Percentiles rank a stretch among this genome's conserved stretches.
Conservation (phyloP, 2,888 invertebrate genomes). For the Spodoptera littoralis region DNA sequence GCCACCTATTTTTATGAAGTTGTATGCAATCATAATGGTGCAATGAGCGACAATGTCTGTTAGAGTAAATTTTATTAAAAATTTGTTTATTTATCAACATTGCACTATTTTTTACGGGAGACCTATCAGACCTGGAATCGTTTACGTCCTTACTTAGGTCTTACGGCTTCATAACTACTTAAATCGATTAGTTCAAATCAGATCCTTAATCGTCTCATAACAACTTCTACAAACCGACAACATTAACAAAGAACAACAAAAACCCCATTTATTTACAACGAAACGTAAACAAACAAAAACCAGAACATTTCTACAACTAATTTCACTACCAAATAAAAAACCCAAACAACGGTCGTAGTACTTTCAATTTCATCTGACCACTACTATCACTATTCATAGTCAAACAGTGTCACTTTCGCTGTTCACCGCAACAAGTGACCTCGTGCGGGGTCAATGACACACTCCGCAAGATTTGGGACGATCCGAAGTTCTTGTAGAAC, state of each 20-base stretch:
- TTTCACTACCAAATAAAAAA: conserved; percentile 5
- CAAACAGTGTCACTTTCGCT: conserved; percentile 55
- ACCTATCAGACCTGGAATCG: too few species aligned
- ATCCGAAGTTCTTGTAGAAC: conserved; percentile 24
- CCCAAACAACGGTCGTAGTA: conserved; percentile 32
- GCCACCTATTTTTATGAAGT: neutral
- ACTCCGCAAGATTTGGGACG: conserved; percentile 36
- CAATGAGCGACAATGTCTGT: too few species aligned
- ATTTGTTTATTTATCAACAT: too few species aligned
- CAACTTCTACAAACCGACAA: neutral
- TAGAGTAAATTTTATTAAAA: too few species aligned
- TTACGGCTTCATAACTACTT: too few species aligned
- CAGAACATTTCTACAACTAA: conserved; percentile 2
- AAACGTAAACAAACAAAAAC: too few species aligned
- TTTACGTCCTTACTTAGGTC: too few species aligned
- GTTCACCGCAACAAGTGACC: conserved; percentile 54
- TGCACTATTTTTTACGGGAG: too few species aligned
- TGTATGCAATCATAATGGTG: neutral
- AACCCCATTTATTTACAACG: neutral
- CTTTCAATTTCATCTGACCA: conserved; percentile 53
- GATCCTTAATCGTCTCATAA: neutral
- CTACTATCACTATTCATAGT: conserved; percentile 26
- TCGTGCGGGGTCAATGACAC: conserved; percentile 45
- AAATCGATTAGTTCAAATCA: too few species aligned
- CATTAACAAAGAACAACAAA: conserved; percentile 1